A percentile compares a stretch with the other conserved stretches of the same genome.
Evolutionary conservation across 1,140 invertebrate species (phyloP).

Genomic region (Brachionus manjavacas): DNA sequence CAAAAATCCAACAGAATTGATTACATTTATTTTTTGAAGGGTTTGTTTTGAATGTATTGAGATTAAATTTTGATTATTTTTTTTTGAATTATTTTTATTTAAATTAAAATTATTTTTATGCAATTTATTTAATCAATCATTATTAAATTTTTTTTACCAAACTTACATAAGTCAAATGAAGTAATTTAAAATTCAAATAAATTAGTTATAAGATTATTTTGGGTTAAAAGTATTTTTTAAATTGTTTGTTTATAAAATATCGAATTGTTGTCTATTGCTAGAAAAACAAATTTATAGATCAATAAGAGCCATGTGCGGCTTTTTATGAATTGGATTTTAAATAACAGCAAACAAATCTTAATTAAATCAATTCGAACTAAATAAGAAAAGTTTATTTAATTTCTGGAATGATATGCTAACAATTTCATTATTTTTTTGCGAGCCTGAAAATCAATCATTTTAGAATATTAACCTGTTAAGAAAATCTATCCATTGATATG

Average conservation of each 20-base stretch:
- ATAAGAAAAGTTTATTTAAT: not conserved
- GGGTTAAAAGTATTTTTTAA: not conserved
- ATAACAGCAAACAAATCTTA: conserved; percentile 10
- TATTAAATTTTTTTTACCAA: no score
- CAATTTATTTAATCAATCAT: no score
- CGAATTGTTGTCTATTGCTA: not conserved
- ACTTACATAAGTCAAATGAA: no score
- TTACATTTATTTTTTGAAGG: no score
- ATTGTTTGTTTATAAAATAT: not conserved
- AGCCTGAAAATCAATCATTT: not conserved
- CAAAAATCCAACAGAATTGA: no score
- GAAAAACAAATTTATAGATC: not conserved
- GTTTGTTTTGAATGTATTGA: no score
- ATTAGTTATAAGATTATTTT: not conserved
- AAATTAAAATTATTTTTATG: no score
- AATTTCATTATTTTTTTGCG: not conserved
- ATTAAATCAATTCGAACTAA: conserved; percentile 8
- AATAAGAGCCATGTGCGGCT: not conserved
- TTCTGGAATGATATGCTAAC: not conserved
- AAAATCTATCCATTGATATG: not conserved
- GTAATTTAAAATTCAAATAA: no score
- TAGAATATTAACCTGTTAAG: not conserved
- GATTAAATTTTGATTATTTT: no score
- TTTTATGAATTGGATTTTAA: not conserved
- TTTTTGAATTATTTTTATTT: no score